Conservation (phyloP, 1,140 invertebrate genomes). For the Diachasmimorpha longicaudata region DNA sequence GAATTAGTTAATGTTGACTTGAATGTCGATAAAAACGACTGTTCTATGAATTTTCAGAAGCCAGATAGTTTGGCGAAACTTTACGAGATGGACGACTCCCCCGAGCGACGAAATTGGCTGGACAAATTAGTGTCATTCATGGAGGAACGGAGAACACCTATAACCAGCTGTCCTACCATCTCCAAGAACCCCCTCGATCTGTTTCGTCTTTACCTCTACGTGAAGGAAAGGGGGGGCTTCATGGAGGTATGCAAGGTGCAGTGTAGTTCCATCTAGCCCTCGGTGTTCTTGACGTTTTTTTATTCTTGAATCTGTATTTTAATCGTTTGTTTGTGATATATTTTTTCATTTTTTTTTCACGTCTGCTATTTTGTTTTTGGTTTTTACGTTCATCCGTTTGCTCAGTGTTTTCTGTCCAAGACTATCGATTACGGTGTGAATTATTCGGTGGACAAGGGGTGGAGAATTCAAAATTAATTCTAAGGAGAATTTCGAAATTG, state of each 20-base stretch:
- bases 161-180: constrained; percentile 94
- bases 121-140: constrained; percentile 92
- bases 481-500: too few species aligned
- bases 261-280: constrained; percentile 68
- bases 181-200: constrained; percentile 98
- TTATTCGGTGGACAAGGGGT: neutral
- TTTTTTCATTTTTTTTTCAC: neutral
- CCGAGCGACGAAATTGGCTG: constrained; percentile 87
- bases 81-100: constrained; percentile 96
- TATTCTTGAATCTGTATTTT: constrained; percentile 41
- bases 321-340: neutral
- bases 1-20: too few species aligned
- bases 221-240: constrained; percentile 96
- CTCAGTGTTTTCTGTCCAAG: constrained; percentile 20
- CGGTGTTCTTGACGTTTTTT: constrained; percentile 52
- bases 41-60: constrained; percentile 69
- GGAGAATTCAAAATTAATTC: neutral
- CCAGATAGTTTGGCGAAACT: constrained; percentile 90
- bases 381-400: constrained; percentile 26
- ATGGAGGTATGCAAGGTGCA: constrained; percentile 89
- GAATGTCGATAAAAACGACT: constrained; percentile 6
- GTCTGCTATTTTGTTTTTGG: constrained; percentile 35
- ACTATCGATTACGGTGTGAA: neutral
- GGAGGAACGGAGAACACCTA: constrained; percentile 90
- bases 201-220: constrained; percentile 92